Evolutionary conservation across 1,140 invertebrate species (phyloP), one percentile per base, ranked within the genome.

Genomic region (Chrysoperla carnea): DNA sequence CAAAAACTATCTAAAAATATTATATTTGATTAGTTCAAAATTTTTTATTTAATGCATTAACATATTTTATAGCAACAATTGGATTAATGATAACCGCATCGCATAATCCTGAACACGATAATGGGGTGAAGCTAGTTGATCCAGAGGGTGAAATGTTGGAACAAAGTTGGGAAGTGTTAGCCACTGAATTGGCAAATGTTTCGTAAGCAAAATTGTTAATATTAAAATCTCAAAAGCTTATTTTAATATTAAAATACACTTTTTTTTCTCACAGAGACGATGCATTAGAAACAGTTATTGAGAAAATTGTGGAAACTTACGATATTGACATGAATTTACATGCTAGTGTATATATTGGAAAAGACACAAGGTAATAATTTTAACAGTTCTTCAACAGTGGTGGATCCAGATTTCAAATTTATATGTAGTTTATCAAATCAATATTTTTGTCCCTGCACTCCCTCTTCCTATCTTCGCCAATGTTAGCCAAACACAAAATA

Each of bases 81-180:
- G 95, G 95, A 31, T 72, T 96, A 1, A 97, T 99, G 93, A 94
- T 99, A 50, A 99, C 96, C 13, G 96, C 96, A 0, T 98, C 93
- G 4, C 96, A 99, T 56, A 99, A 99, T 66, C 82, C 91, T 28
- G 88, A 85, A 56, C 72, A 75, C 1, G 96, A 99, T 59, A 99
- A 99, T 68, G 96, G 96, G 6, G 81, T 97, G 0, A 99, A 99
- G 62, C 61, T 99, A 6, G 76, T 99, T 40, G 95, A 99, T 63
- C 90, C 91, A 1, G 69, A 72, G 52, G 96, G 96, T 1, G 91
- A 96, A 64, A 99, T 99, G 95, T 58, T 98, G 47, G 85, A 93
- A 50, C 60, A 72, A 43, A 73, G 73, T 36, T 98, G 94, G 94
- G 95, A 99, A 65, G 59, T 53, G 14, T 75, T 88, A 52, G 91